Evolutionary conservation across 2,888 invertebrate species (phyloP).

Genomic region (Caenorhabditis sp.): DNA sequence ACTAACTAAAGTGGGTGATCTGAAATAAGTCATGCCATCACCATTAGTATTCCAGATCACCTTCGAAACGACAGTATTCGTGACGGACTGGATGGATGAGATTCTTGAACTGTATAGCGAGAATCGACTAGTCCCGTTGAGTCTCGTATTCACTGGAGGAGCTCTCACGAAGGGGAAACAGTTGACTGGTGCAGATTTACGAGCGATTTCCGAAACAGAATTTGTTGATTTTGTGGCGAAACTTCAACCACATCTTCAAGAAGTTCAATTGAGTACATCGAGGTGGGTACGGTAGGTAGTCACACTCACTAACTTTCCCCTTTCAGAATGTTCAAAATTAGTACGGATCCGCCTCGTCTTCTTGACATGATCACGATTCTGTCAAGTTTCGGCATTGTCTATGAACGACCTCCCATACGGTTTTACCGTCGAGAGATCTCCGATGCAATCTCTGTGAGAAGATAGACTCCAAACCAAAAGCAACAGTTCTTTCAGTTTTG

Average conservation of each 20-base stretch:
- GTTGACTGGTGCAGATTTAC: slow-evolving; percentile 71
- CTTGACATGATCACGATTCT: slow-evolving; percentile 66
- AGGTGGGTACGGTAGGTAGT: slow-evolving; percentile 49
- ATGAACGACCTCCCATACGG: slow-evolving; percentile 70
- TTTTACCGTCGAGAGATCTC: slow-evolving; percentile 67
- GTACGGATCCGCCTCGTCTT: slow-evolving; percentile 59
- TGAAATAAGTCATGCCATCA: not conserved
- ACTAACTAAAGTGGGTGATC: slow-evolving; percentile 32
- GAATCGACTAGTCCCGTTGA: slow-evolving; percentile 56
- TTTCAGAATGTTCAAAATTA: slow-evolving; percentile 70
- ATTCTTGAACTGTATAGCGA: slow-evolving; percentile 50
- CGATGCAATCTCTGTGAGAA: slow-evolving; percentile 59
- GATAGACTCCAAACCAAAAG: not conserved
- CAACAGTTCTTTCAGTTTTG: slow-evolving; percentile 56
- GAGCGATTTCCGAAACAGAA: slow-evolving; percentile 64
- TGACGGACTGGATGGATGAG: slow-evolving; percentile 61
- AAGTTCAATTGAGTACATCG: slow-evolving; percentile 72
- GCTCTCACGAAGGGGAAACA: slow-evolving; percentile 64
- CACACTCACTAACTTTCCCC: too few relatives aligned
- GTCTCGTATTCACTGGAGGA: slow-evolving; percentile 70
- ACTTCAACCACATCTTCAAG: slow-evolving; percentile 72
- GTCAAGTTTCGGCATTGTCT: slow-evolving; percentile 70
- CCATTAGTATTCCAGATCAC: slow-evolving; percentile 45
- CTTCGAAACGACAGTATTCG: slow-evolving; percentile 56
- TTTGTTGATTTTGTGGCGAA: slow-evolving; percentile 69